These are phyloP conservation scores for Ia io DNA, from an alignment of 2,113 vertebrate species.

Conservation along the genomic window DNA sequence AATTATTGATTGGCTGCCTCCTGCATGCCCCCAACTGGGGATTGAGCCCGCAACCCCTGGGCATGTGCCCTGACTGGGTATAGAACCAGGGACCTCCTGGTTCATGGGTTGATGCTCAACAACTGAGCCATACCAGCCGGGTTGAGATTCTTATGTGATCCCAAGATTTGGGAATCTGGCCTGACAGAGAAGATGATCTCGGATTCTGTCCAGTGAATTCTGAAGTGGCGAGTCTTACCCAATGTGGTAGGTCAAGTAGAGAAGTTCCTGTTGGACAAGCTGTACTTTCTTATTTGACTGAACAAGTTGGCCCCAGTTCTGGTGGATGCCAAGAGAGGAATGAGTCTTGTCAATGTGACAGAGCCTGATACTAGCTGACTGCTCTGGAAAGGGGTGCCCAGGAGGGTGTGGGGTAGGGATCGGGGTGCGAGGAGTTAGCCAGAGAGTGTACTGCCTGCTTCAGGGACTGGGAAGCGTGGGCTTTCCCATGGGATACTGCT, in stretches of 20 bases:
- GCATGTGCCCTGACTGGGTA: too few relatives aligned
- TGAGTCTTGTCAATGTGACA: not conserved
- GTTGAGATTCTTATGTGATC: not conserved
- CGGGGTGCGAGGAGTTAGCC: not conserved
- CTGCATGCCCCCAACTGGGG: too few relatives aligned
- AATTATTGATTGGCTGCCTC: too few relatives aligned
- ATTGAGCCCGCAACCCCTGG: too few relatives aligned
- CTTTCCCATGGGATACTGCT: not conserved
- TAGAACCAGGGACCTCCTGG: too few relatives aligned
- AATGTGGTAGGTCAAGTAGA: not conserved
- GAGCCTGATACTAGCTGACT: not conserved
- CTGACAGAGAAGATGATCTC: not conserved
- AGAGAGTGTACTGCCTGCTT: not conserved
- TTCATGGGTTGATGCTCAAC: too few relatives aligned
- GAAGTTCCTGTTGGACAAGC: not conserved
- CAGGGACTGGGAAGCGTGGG: not conserved
- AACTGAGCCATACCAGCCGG: too few relatives aligned
- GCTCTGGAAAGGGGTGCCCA: not conserved
- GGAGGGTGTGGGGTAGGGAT: not conserved
- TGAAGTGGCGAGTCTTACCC: not conserved
- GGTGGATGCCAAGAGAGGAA: not conserved
- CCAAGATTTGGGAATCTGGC: not conserved
- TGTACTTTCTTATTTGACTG: not conserved
- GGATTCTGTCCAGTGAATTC: not conserved
- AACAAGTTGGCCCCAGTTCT: not conserved